Conservation (phyloP, 2,888 invertebrate species). For the Malachius bipustulatus region DNA sequence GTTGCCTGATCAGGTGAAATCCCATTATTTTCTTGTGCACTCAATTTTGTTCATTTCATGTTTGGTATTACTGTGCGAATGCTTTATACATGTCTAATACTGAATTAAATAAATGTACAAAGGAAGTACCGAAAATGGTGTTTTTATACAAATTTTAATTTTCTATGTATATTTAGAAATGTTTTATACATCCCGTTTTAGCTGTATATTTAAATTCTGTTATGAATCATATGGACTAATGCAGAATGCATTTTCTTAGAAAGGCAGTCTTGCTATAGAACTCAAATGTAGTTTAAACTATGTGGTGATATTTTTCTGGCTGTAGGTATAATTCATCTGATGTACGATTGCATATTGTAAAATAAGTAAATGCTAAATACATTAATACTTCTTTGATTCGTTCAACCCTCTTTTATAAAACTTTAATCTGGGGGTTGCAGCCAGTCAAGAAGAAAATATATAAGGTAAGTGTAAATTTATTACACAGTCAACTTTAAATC, state of each 20-base stretch:
- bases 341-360: constrained; percentile 40
- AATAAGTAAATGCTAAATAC: constrained; percentile 40
- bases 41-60: constrained; percentile 37
- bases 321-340: constrained; percentile 40
- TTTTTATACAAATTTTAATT: constrained; percentile 40
- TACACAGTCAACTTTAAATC: no score
- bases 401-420: background rate
- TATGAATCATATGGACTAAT: constrained; percentile 17
- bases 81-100: constrained; percentile 44
- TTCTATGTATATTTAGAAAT: constrained; percentile 38
- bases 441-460: no score
- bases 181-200: constrained; percentile 33
- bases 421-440: no score
- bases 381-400: constrained; percentile 34
- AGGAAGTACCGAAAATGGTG: constrained; percentile 41
- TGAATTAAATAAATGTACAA: constrained; percentile 43
- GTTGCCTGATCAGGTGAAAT: constrained; percentile 30
- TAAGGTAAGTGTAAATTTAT: no score
- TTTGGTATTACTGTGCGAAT: constrained; percentile 44
- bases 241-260: constrained; percentile 3
- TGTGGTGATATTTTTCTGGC: constrained; percentile 41
- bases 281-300: constrained; percentile 40
- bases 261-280: constrained; percentile 35
- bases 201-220: constrained; percentile 29
- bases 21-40: constrained; percentile 30